Base-by-base conservation (phyloP, 2,797 vertebrate genomes). In the Nyctalus aviator region DNA sequence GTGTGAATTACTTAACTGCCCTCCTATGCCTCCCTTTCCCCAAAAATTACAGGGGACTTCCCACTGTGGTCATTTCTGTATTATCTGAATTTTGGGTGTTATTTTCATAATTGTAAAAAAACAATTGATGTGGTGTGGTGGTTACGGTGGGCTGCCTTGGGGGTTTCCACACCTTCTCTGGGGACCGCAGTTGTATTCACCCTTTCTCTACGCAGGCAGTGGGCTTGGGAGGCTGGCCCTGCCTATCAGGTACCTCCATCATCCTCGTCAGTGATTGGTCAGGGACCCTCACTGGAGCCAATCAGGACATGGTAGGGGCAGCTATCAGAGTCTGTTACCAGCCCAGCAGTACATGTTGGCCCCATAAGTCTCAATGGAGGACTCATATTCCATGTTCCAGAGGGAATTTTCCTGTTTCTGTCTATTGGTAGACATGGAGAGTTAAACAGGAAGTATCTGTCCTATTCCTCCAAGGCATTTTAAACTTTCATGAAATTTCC, bases 51-150 rank as follows among this genome's bases (percentile, higher is more conserved):
- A 35, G 27, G 32, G 62, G 27, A 79, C 23, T 71, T 83, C 68
- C 30, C 57, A 62, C 15, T 62, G 53, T 55, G 68, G 32, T 91
- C 27, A 12, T 55, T 75, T 87, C 68, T 32, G 13, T 57, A 79
- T 55, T 53, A 53, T 25, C 53, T 87, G 25, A 78, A 68, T 53
- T 76, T 73, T 46, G 8, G 37, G 64, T 46, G 55, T 77, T 82
- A 64, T 21, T 75, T 93, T 82, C 77, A 21, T 76, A 41, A 64
- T 1, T 44, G n/a, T 69, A 88, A 87, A 91, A 72, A 72, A 77
- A 66, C 15, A 62, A 46, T n/a, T n/a, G n/a, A n/a, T n/a, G n/a
- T 23, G 57, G 75, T 35, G 37, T 46, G 27, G 68, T 14, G 0
- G n/a, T 48, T n/a, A 53, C 41, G 1, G 3, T 46, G 72, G 35